phyloP scores from a whole-genome alignment of 2,888 invertebrate species.

The Andrena fulva region DNA sequence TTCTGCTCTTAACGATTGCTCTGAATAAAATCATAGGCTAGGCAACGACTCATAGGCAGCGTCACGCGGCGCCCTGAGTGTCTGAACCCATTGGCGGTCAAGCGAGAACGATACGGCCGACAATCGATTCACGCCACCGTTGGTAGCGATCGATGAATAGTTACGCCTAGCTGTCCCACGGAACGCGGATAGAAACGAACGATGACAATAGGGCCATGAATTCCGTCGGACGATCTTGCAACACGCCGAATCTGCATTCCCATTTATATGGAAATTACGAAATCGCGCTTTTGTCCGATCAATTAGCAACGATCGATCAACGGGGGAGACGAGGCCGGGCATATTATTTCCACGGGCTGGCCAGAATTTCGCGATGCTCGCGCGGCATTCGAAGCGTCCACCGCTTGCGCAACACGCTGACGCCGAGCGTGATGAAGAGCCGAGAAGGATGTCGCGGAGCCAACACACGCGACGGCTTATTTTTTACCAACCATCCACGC shows the following conservation, averaged over 20 bases:
- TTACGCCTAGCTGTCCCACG: slow-evolving; percentile 25
- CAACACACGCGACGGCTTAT: not conserved
- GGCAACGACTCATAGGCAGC: not conserved
- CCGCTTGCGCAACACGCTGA: slow-evolving; percentile 30
- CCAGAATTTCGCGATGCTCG: slow-evolving; percentile 20
- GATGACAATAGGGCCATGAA: slow-evolving; percentile 64
- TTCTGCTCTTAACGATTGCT: no score
- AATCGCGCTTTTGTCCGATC: slow-evolving; percentile 71
- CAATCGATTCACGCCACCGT: slow-evolving; percentile 43
- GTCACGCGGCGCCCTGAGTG: not conserved
- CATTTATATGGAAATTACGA: slow-evolving; percentile 72
- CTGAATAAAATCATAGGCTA: not conserved
- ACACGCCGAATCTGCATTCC: slow-evolving; percentile 68
- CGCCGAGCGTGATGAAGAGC: not conserved
- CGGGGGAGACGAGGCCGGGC: slow-evolving; percentile 6
- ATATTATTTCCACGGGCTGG: slow-evolving; percentile 45
- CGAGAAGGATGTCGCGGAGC: not conserved
- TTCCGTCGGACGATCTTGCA: slow-evolving; percentile 58
- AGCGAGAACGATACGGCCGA: slow-evolving; percentile 32
- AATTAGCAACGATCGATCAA: slow-evolving; percentile 62
- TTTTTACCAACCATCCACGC: not conserved
- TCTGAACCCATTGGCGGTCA: slow-evolving; percentile 10
- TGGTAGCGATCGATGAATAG: slow-evolving; percentile 56
- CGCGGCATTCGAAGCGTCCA: slow-evolving; percentile 1
- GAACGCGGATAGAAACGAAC: slow-evolving; percentile 53